Evolutionary conservation across 2,113 vertebrate species (phyloP).

Genomic region (Cisticola juncidis): DNA sequence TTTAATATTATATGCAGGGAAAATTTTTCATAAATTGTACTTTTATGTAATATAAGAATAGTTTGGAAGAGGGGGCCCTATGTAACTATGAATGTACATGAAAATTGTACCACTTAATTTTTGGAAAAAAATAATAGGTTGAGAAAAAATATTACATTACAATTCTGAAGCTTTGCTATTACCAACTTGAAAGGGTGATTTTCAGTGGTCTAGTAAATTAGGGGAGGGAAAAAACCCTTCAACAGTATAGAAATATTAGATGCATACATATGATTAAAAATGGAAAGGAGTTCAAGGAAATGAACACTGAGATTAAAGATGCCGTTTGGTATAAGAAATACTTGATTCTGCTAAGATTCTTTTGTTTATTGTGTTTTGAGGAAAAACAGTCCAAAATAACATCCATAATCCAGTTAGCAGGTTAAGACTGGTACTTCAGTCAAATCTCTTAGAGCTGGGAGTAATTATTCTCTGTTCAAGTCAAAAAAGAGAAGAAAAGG

Average conservation of each 20-base stretch:
- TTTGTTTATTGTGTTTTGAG: conserved; percentile 44
- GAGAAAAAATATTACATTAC: not conserved
- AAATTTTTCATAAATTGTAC: not conserved
- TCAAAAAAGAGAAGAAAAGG: not conserved
- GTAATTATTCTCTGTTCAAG: conserved; percentile 64
- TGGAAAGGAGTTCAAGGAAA: not conserved
- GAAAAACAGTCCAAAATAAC: not conserved
- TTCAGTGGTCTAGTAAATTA: not conserved
- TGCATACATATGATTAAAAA: conserved; percentile 4
- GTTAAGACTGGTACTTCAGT: conserved; percentile 62
- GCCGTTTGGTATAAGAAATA: conserved; percentile 34
- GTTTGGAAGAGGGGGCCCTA: not conserved
- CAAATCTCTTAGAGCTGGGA: conserved; percentile 45
- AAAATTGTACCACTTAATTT: not conserved
- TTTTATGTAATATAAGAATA: not conserved
- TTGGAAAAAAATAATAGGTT: not conserved
- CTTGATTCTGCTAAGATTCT: not conserved
- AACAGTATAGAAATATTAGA: not conserved
- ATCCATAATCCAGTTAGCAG: conserved; percentile 68
- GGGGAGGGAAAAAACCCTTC: not conserved
- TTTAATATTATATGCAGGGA: not conserved
- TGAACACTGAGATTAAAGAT: conserved; percentile 20
- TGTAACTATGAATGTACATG: not conserved
- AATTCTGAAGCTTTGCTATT: not conserved
- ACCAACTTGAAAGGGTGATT: not conserved